These are phyloP conservation scores for Punctoribates punctum DNA, from an alignment of 2,888 invertebrate species.

Conservation along the genomic window DNA sequence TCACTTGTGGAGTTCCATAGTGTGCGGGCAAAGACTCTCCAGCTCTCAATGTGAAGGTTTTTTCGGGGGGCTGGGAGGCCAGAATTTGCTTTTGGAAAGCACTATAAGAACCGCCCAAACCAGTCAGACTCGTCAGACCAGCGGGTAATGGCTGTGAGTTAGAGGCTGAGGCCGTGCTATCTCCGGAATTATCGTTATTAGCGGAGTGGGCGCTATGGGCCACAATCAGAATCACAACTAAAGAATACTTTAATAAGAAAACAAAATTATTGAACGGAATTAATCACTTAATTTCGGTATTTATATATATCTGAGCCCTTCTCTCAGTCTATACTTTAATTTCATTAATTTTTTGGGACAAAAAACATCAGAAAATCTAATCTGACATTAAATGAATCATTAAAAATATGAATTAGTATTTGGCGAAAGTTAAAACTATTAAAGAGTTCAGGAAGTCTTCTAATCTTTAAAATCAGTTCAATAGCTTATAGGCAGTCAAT, in stretches of 20 bases:
- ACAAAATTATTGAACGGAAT: no score
- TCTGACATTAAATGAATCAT: neutral
- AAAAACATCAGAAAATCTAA: neutral
- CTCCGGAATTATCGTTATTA: no score
- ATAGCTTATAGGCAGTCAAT: neutral
- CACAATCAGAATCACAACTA: no score
- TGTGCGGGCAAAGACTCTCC: slow-evolving; percentile 37
- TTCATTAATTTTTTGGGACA: slow-evolving; percentile 39
- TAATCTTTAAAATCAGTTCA: neutral
- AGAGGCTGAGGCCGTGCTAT: neutral
- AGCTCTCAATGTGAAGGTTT: slow-evolving; percentile 39
- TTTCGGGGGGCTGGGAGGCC: slow-evolving; percentile 35
- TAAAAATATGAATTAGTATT: neutral
- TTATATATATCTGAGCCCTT: no score
- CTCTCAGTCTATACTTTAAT: no score
- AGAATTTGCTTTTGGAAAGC: slow-evolving; percentile 19
- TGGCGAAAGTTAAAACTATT: neutral
- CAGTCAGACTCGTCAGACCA: neutral
- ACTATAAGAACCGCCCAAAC: slow-evolving; percentile 22
- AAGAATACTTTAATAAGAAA: no score
- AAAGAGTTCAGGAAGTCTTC: neutral
- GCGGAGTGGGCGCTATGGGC: no score
- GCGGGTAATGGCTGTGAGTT: neutral
- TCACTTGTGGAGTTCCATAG: slow-evolving; percentile 17
- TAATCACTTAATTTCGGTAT: no score